Evolutionary conservation across 2,113 vertebrate species (phyloP), one percentile per base, ranked within the genome.

Genomic region (Epinephelus lanceolatus): DNA sequence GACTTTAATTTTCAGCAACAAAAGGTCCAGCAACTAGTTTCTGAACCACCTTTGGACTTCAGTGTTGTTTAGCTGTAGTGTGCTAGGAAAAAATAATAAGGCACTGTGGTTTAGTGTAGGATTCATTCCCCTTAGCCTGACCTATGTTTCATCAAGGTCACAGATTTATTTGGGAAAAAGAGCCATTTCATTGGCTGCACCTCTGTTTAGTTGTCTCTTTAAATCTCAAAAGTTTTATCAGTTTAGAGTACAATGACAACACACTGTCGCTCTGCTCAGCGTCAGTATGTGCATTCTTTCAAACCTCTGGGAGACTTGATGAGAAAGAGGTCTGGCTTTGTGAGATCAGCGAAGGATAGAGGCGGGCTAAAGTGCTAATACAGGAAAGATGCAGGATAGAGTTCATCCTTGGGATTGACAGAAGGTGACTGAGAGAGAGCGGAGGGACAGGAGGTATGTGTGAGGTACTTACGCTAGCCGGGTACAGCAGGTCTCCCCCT

Each of bases 401-500:
- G 70, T 21, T 84, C 71, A 51, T 80, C 80, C 71, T 33, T 25
- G 57, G 49, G 75, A 78, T 27, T 75, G 76, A 74, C 30, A 71
- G 68, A 71, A 68, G 79, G 63, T 49, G 78, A 80, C 66, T 15
- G 53, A 68, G 55, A 68, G 55, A 61, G 68, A 76, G 67, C 70
- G 71, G 53, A 79, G 55, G 70, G 59, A 71, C 2, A 49, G 49
- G 40, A 66, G 60, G 51, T 66, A 49, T 18, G 49, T 61, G 33
- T 21, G 76, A 71, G 78, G 69, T 82, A 99, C 98, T 99, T 95
- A 99, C 98, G 97, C 98, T 84, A 99, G 95, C 68, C 97, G 94
- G 4, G 97, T 96, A 53, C 98, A 98, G 89, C 98, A 99, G 94
- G 97, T 98, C 87, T 99, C 97, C 65, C 97, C 98, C 80, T 99